Base-by-base conservation (phyloP, 2,797 vertebrate genomes). In the Basileuterus tristriatus region DNA sequence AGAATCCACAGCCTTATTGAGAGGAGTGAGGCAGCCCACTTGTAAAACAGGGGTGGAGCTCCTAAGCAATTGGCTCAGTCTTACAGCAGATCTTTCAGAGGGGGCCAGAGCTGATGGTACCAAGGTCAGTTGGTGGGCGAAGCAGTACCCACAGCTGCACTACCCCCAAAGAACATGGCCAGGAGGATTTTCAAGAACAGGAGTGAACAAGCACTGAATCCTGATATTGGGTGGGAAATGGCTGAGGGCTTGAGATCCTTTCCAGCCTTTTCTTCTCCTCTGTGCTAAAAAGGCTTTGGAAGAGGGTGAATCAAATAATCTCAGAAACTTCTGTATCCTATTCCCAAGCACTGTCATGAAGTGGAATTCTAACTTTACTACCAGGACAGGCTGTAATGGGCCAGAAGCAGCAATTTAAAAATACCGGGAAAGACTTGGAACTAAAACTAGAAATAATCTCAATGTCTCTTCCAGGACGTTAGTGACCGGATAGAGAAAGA, bases 401-500 rank as follows among this genome's bases (percentile, higher is more conserved):
- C 36, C 49, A 91, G 77, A 87, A 87, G 26, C 18, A 64, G 37
- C 15, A 24, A 55, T 67, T 69, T 56, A 11, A 41, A 74, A 39
- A 32, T 36, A 30, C 7, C 64, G 39, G 58, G 17, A 13, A 77
- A 77, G 56, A 24, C 12, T 27, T 63, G 32, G 50, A 90, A 89
- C 49, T 64, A 69, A 52, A 85, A 43, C 41, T 34, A 32, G 68
- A 68, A 85, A 7, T 86, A 87, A 96, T 11, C 5, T 41, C 27
- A 69, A 17, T 70, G 8, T 95, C 46, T 96, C 60, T 93, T 96
- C 5, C 95, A 99, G 99, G 99, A 99, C 17, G 98, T 99, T 68
- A 99, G 99, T 70, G 99, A 99, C 97, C 98, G 99, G 63, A 99
- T 99, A 97, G 99, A 99, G 96, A 99, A 99, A 94, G 99, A 99